Evolutionary conservation across 2,797 vertebrate genomes (phyloP), one percentile per base, ranked within the genome.

Genomic region (Sphenodon punctatus): DNA sequence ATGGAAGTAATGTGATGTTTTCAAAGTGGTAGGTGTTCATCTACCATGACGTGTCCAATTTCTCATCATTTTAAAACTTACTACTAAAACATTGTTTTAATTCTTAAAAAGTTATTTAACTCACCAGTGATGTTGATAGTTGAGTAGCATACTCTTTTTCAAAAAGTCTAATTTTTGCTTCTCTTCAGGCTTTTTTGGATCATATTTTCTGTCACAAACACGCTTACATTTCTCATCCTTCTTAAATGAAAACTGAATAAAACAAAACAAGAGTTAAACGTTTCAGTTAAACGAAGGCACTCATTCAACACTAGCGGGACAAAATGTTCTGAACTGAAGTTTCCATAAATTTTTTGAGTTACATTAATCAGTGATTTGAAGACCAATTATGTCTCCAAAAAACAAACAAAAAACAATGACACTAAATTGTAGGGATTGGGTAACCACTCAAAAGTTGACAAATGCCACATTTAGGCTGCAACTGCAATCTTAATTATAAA

Each of bases 71-170:
- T 42, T 16, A 32, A 4, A n/a, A 61, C 10, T 11, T 39, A 55
- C 15, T 14, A 66, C 7, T 76, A 48, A 10, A 82, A 53, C 2
- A 36, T 64, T 49, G 20, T 22, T n/a, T 27, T 8, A 5, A 75
- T 61, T 43, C 80, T 19, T 39, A 16, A 13, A 49, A 66, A 34
- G 51, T 43, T 74, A 53, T 53, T 4, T 45, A 78, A 70, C 97
- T 94, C 91, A 98, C 98, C 98, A 99, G 84, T 99, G 98, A 92
- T 99, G 98, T 55, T 98, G 98, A 87, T 99, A 99, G 95, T 99
- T 99, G 80, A 98, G 95, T 4, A 98, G 90, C 97, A 99, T 98
- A 80, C 97, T 98, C 88, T 98, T 98, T 93, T 98, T 98, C 84
- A 99, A 91, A 80, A 99, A 98, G 75, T 97, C 96, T 92, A 98